Base-by-base conservation (phyloP, 2,113 vertebrate species). In the Dicrurus megarhynchus region DNA sequence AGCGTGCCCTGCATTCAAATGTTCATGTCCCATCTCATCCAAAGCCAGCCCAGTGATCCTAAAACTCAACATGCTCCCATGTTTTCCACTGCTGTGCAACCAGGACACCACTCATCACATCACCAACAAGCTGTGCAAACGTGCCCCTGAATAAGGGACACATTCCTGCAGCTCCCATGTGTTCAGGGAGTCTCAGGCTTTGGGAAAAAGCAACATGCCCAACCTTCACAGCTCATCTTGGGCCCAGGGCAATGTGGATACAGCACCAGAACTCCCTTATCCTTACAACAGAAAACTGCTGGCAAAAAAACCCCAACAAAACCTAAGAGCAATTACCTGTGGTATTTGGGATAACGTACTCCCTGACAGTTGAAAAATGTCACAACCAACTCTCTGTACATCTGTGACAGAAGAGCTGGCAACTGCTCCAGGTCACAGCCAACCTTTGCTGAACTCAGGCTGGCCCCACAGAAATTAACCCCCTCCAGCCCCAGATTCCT, bases 351-450 rank as follows among this genome's bases (percentile, higher is more conserved):
- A 56, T 82, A 78, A 30, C 0, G 0, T 33, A 21, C 78, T 89
- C 56, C 69, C 69, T 91, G 89, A 94, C 87, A 93, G 87, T 7
- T 71, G 83, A 92, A 95, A 95, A 97, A 92, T 84, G 44, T 75
- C 93, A 94, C 84, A 76, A 86, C 10, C 59, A 68, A 5, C 22
- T 49, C 47, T 46, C 35, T 44, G 44, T 44, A 53, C 33, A 68
- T 46, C 80, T 3, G 1, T 71, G 73, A 89, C 69, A 94, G 49
- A 91, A 37, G 60, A 81, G 80, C 65, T 95, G 80, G 91, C 37
- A 85, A 26, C 67, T 73, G 84, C 84, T 83, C 26, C 30, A 53
- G 93, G 94, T 69, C 93, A 87, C 77, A 71, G 77, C 17, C 87
- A 92, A 76, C 87, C 94, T 95, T 79, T 85, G 77, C 65, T 94